A percentile compares a stretch with the other conserved stretches of the same genome.
These are phyloP conservation scores for Stenurella melanura DNA, from an alignment of 2,888 invertebrate species.

Conservation along the genomic window DNA sequence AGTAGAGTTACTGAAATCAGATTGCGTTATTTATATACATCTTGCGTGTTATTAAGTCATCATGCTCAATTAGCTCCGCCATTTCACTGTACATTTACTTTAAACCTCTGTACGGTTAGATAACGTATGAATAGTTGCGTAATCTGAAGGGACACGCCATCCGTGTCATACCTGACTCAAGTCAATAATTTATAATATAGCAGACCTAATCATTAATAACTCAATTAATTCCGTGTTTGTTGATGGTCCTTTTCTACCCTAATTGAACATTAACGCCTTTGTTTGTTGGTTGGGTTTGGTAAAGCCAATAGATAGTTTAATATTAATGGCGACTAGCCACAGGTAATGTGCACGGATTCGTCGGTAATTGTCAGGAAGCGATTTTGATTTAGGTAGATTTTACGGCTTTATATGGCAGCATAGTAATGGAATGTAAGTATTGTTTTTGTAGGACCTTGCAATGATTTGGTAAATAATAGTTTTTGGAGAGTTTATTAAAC, in stretches of 20 bases:
- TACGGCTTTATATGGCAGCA: background rate
- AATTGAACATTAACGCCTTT: slow-evolving; percentile 35
- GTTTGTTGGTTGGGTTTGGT: slow-evolving; percentile 15
- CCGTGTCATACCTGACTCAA: slow-evolving; percentile 35
- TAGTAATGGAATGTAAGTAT: background rate
- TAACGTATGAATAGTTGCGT: slow-evolving; percentile 15
- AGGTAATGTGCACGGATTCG: background rate
- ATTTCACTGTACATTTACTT: slow-evolving; percentile 20
- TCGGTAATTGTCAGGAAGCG: background rate
- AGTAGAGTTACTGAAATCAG: too few relatives aligned
- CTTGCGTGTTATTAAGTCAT: background rate
- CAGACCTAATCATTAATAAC: slow-evolving; percentile 37
- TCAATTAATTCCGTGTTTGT: slow-evolving; percentile 37
- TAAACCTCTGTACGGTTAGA: background rate
- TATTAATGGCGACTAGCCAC: background rate
- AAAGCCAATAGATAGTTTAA: background rate
- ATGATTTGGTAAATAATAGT: too few relatives aligned
- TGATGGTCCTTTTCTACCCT: slow-evolving; percentile 27
- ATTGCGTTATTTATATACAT: background rate
- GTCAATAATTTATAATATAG: slow-evolving; percentile 32
- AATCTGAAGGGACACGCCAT: slow-evolving; percentile 8
- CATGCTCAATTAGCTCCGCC: slow-evolving; percentile 16
- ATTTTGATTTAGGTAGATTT: background rate
- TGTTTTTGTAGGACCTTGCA: background rate
- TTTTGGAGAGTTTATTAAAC: too few relatives aligned